Conservation (phyloP, 2,113 vertebrate genomes). For the Origma solitaria region DNA sequence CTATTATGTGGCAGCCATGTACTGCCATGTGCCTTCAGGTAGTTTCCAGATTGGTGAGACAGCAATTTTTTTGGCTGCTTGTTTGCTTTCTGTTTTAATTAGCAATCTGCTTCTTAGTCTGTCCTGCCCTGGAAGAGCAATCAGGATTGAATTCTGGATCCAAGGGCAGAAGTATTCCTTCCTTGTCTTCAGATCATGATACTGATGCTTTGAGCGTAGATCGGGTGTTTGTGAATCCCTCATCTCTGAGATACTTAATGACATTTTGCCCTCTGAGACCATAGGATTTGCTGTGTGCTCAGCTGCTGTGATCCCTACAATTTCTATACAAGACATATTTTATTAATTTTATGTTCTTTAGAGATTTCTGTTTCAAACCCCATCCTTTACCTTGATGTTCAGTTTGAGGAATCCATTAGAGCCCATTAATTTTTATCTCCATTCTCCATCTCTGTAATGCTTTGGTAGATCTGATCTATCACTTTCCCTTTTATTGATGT, state of each 20-base stretch:
- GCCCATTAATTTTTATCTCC: neutral
- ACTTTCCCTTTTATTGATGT: neutral
- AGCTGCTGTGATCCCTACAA: neutral
- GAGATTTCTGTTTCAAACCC: neutral
- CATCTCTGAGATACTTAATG: neutral
- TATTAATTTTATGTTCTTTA: neutral
- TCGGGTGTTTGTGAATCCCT: neutral
- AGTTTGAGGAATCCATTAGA: neutral
- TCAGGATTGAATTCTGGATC: neutral
- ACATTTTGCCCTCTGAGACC: neutral
- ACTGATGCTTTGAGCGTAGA: neutral
- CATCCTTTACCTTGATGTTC: neutral
- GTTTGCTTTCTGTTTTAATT: neutral
- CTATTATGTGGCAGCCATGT: accelerated
- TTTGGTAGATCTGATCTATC: neutral
- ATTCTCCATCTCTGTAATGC: neutral
- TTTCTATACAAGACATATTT: neutral
- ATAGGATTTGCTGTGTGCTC: neutral
- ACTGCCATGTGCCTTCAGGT: neutral
- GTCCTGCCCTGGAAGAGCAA: neutral
- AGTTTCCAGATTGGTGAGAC: neutral
- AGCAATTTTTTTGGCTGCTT: neutral
- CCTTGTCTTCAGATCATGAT: neutral
- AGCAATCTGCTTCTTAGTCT: neutral
- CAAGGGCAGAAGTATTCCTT: neutral